Base-by-base conservation (phyloP, 2,888 invertebrate species). In the Gibbula magus region DNA sequence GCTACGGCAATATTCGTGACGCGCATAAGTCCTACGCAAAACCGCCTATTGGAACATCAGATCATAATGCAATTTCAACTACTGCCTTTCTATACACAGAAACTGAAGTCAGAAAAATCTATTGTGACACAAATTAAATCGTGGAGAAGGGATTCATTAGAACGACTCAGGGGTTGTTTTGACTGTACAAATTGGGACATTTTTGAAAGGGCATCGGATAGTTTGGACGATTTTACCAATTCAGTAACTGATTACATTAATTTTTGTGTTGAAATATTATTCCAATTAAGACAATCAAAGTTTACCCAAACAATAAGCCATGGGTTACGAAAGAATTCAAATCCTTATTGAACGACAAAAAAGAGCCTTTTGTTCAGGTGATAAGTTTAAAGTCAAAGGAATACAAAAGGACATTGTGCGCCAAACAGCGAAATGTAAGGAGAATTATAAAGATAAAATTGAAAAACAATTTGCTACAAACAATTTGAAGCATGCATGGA, bases 101-200 rank as follows among this genome's bases (percentile, higher is more conserved):
- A 25, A 13, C n/a, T 56, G 22, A 54, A 77, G 39, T 29, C 39
- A 1, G 20, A 18, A 16, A 29, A 54, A 35, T n/a, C 77, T 13
- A n/a, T 25, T 16, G 0, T n/a, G 18, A 39, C 25, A 18, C 32
- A 32, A 2, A 35, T 77, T 20, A 77, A 52, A 7, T 2, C 18
- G 2, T 77, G 77, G 56, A 25, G 3, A 20, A 22, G 7, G n/a
- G 77, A 77, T 18, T 22, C 77, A 5, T 13, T 77, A 7, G 39
- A 54, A n/a, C 32, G 10, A 39, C 39, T 77, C 18, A n/a, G 32
- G n/a, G 53, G 76, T 16, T 53, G 54, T 16, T 76, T 76, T 29
- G 76, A 76, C 20, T 77, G 61, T 32, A 77, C 77, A 16, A 56
- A 56, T 7, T 56, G 67, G 67, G 29, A 20, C 18, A 67, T 67